A percentile compares a stretch with the other conserved stretches of the same genome.
Evolutionary conservation across 1,140 invertebrate genomes (phyloP).

Genomic region (Trachymyrmex septentrionalis): DNA sequence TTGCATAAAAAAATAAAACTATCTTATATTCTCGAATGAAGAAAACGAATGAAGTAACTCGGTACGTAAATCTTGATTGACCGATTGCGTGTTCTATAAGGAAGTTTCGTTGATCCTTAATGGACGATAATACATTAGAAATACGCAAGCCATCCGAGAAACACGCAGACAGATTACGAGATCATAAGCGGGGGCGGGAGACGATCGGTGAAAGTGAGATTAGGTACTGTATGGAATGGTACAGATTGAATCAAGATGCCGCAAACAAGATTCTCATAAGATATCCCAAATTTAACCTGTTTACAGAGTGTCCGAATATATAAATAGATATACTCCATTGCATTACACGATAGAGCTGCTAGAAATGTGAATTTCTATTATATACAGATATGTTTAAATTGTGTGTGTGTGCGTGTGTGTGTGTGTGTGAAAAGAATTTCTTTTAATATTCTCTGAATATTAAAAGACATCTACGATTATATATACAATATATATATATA

Average conservation of each 20-base stretch:
- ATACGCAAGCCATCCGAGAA: conserved; percentile 29
- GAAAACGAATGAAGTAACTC: neutral
- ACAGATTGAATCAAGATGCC: neutral
- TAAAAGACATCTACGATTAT: neutral
- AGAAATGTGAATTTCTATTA: neutral
- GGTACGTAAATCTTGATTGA: neutral
- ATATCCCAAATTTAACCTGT: conserved; percentile 4
- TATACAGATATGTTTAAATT: neutral
- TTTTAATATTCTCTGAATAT: neutral
- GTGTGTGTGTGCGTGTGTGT: too few species aligned
- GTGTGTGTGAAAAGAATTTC: neutral
- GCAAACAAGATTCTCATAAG: neutral
- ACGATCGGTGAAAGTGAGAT: conserved; percentile 58
- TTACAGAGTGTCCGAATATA: neutral
- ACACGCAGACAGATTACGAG: conserved; percentile 28
- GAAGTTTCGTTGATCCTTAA: neutral
- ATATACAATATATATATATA: too few species aligned
- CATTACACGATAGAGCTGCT: neutral
- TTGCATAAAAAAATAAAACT: neutral
- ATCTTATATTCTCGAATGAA: neutral
- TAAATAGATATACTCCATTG: neutral
- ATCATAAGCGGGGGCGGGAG: conserved; percentile 26
- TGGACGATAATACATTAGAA: conserved; percentile 4
- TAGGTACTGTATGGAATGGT: neutral
- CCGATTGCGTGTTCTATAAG: neutral